Percentiles rank a stretch among this genome's conserved stretches.
These are phyloP conservation scores for Pungitius pungitius DNA, from an alignment of 2,113 vertebrate genomes.

Conservation along the genomic window DNA sequence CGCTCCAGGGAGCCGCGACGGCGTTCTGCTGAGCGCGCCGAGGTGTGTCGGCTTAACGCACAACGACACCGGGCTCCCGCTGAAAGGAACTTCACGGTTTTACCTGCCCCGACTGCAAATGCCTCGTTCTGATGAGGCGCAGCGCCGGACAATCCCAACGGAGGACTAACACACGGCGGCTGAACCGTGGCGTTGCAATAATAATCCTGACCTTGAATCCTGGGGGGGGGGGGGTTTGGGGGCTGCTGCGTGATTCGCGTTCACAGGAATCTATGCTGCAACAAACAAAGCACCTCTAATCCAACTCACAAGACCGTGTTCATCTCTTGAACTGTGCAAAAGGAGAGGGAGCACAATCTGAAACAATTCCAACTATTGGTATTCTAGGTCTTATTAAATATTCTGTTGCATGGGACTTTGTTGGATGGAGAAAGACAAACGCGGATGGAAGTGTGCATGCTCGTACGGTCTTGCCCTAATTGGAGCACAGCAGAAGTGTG, in stretches of 20 bases:
- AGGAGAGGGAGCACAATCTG: not conserved
- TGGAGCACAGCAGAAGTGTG: not conserved
- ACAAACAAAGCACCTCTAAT: not conserved
- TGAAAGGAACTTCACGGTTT: conserved; percentile 29
- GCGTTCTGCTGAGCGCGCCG: conserved; percentile 53
- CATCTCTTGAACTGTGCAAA: not conserved
- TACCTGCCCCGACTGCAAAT: not conserved
- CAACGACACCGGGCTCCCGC: conserved; percentile 43
- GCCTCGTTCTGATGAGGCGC: conserved; percentile 23
- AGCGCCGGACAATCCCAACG: not conserved
- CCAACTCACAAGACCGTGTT: not conserved
- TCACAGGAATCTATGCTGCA: not conserved
- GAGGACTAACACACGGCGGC: not conserved
- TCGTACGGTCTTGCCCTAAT: not conserved
- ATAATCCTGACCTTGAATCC: conserved; percentile 23
- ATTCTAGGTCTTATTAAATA: not conserved
- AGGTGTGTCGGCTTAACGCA: conserved; percentile 57
- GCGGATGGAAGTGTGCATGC: not conserved
- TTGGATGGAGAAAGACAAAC: not conserved
- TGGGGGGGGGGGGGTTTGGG: too few species aligned
- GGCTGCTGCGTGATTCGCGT: not conserved
- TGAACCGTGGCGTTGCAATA: not conserved
- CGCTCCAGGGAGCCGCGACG: conserved; percentile 40
- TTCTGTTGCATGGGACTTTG: conserved; percentile 6
- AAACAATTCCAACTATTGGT: conserved; percentile 14